phyloP scores from a whole-genome alignment of 2,888 invertebrate species.

The Eristalinus aeneus region DNA sequence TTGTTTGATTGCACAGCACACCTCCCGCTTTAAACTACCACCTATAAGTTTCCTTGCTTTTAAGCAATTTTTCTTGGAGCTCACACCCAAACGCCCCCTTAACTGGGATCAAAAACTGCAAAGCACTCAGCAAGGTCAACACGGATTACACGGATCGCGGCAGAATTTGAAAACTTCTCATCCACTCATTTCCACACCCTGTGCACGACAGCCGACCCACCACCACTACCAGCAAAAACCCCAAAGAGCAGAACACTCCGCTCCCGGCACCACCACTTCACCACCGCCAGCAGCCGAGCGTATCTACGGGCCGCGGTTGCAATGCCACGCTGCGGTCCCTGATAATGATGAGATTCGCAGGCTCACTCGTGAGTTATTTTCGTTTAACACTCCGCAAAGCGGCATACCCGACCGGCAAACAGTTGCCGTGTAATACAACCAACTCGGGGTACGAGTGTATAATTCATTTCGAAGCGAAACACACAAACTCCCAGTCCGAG shows the following conservation, averaged over 20 bases:
- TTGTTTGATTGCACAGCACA: too few species aligned
- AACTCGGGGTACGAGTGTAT: conserved; percentile 15
- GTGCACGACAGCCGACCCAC: too few species aligned
- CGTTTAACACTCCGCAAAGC: conserved; percentile 20
- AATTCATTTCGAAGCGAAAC: conserved; percentile 20
- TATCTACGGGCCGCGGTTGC: background rate
- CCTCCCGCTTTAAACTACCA: too few species aligned
- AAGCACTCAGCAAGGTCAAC: background rate
- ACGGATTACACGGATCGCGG: background rate
- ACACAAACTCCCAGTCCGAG: background rate
- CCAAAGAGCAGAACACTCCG: background rate
- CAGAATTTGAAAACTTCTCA: background rate
- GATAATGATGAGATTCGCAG: conserved; percentile 37
- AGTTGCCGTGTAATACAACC: conserved; percentile 28
- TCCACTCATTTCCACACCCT: conserved; percentile 2
- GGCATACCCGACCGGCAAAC: background rate
- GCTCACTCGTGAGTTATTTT: conserved; percentile 49
- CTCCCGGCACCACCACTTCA: background rate
- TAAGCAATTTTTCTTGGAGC: too few species aligned
- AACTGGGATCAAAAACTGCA: background rate
- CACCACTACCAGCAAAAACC: background rate
- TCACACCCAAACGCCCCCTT: background rate
- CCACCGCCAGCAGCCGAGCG: background rate
- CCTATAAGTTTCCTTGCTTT: too few species aligned
- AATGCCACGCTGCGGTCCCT: background rate